Base-by-base conservation (phyloP, 2,113 vertebrate species). In the Dolichotis patagonum region DNA sequence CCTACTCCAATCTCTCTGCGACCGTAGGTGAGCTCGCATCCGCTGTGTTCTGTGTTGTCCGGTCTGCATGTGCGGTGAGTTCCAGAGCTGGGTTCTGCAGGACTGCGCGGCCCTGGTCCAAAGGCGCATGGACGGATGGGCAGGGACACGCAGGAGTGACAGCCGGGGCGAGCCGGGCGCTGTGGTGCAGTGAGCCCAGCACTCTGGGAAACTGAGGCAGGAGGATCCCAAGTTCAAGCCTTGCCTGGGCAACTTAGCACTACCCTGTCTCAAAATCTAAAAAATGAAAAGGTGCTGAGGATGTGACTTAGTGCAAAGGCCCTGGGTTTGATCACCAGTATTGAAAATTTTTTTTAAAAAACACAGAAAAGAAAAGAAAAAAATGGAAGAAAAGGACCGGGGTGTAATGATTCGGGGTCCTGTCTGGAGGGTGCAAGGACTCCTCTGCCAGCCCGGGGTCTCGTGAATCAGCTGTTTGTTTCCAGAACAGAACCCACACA, bases 1-100 rank as follows among this genome's bases (percentile, higher is more conserved):
- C 99, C 99, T 99, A 99, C 99, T 99, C 99, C 99, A 99, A 99
- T 98, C 98, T 99, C 99, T 99, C 99, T 98, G 99, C 99, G 96
- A 99, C 99, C 93, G 99, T 99, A 99, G 99, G 99, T 99, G 99
- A 99, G 99, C 98, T 99, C 97, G 95, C 75, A 43, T 8, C 4
- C 43, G 10, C 89, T 92, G 94, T 92, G 14, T 95, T 97, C 96
- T 97, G 56, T 85, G 56, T 98, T 96, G 62, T 88, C 89, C 22
- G 24, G 94, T 32, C 12, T 90, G 96, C 87, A 90, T 81, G 90
- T 56, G n/a, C 54, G 0, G 0, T 52, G 93, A 62, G 14, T 17
- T 95, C 1, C 46, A 80, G n/a, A 16, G 17, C 5, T 41, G 35
- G 35, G 35, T 71, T 75, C 62, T 32, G 0, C 17, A 0, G 38